Evolutionary conservation across 2,888 invertebrate genomes (phyloP).

Genomic region (Danaus chrysippus): DNA sequence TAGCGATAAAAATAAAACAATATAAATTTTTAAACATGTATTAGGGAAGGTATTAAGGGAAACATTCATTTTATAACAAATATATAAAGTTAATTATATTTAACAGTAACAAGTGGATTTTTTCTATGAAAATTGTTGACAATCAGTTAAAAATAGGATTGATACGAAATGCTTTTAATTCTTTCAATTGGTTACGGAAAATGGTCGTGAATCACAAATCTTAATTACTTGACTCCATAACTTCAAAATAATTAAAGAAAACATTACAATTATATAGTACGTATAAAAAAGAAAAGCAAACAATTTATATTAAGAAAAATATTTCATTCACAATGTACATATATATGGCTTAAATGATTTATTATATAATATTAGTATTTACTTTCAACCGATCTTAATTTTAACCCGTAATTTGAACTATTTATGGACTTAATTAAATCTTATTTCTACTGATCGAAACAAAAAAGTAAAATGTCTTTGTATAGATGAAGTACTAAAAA

Average conservation of each 20-base stretch:
- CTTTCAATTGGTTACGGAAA: too few species aligned
- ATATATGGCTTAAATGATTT: too few species aligned
- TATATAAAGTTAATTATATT: slow-evolving; percentile 6
- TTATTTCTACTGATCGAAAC: not conserved
- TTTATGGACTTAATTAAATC: not conserved
- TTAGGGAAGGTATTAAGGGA: slow-evolving; percentile 67
- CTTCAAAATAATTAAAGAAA: too few species aligned
- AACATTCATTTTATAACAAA: slow-evolving; percentile 27
- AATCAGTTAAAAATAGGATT: too few species aligned
- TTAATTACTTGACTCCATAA: too few species aligned
- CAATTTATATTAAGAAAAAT: too few species aligned
- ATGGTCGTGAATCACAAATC: too few species aligned
- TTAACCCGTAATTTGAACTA: slow-evolving; percentile 5
- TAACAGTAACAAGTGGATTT: not conserved
- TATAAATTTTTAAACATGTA: slow-evolving; percentile 64
- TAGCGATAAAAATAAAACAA: slow-evolving; percentile 41
- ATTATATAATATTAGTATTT: not conserved
- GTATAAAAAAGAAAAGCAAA: too few species aligned
- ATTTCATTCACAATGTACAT: too few species aligned
- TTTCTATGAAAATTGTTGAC: too few species aligned
- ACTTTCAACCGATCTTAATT: slow-evolving; percentile 8
- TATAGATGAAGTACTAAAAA: not conserved
- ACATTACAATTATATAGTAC: too few species aligned
- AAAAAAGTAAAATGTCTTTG: not conserved
- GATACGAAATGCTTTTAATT: too few species aligned